phyloP scores from a whole-genome alignment of 2,113 vertebrate species.

The Pseudois nayaur region DNA sequence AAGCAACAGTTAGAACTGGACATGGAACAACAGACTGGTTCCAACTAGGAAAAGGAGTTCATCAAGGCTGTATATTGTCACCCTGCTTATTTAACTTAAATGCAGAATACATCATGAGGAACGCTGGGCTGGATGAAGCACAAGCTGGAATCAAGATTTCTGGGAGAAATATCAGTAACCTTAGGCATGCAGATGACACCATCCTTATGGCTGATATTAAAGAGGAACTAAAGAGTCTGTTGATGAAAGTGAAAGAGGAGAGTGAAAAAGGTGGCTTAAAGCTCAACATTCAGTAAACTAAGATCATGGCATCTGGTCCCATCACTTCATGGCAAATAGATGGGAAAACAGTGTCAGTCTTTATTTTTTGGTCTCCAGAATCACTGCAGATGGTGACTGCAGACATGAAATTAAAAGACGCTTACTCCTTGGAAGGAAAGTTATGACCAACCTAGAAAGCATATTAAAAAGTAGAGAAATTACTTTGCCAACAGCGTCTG shows the following conservation, averaged over 20 bases:
- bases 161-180: not conserved
- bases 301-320: not conserved
- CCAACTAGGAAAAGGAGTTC: not conserved
- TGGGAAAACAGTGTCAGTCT: not conserved
- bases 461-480: not conserved
- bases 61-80: not conserved
- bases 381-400: not conserved
- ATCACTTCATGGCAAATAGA: not conserved
- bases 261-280: not conserved
- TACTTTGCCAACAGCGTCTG: rapidly evolving
- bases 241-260: not conserved
- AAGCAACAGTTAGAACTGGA: not conserved
- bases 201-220: not conserved
- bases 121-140: rapidly evolving
- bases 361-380: not conserved
- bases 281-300: not conserved
- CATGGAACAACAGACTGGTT: not conserved
- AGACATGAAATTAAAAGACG: not conserved
- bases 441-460: not conserved
- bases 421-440: not conserved
- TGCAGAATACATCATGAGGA: not conserved
- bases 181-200: not conserved
- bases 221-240: not conserved
- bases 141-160: not conserved
- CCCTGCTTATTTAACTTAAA: not conserved